Conservation (phyloP, 2,888 invertebrate species). For the Agriopis marginaria region DNA sequence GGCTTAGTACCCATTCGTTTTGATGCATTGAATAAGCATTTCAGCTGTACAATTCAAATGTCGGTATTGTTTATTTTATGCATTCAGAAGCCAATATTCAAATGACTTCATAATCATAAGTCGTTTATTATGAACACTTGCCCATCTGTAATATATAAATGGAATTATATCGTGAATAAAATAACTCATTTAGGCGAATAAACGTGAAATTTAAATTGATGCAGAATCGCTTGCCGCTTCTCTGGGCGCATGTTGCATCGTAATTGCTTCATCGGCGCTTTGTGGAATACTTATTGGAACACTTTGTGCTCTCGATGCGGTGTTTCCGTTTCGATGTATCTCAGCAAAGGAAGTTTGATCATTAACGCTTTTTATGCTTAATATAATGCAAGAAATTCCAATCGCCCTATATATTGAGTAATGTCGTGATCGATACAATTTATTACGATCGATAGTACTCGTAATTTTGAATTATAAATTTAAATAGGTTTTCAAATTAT, state of each 20-base stretch:
- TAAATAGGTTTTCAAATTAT: too few species aligned
- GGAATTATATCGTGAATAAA: conserved; percentile 26
- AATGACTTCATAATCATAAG: conserved; percentile 17
- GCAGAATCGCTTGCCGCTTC: conserved; percentile 59
- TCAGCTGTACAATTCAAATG: conserved; percentile 68
- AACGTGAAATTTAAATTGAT: conserved; percentile 62
- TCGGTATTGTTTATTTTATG: conserved; percentile 67
- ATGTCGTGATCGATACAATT: too few species aligned
- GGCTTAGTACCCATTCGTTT: conserved; percentile 71
- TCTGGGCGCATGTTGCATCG: conserved; percentile 61
- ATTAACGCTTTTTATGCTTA: background rate
- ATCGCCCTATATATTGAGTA: too few species aligned
- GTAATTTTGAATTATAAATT: too few species aligned
- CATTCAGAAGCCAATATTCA: conserved; percentile 44
- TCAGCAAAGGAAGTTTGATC: conserved; percentile 29
- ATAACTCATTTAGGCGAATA: conserved; percentile 56
- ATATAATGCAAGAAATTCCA: background rate
- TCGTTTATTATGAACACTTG: conserved; percentile 30
- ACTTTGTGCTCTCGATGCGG: conserved; percentile 51
- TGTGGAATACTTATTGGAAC: conserved; percentile 53
- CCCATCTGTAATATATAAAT: conserved; percentile 24
- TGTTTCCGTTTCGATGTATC: conserved; percentile 25
- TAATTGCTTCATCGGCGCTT: conserved; percentile 72
- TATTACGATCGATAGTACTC: too few species aligned
- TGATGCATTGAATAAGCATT: conserved; percentile 72